A percentile compares a stretch with the other conserved stretches of the same genome.
Evolutionary conservation across 2,888 invertebrate species (phyloP).

Genomic region (Glyphotaelius pellucidus): DNA sequence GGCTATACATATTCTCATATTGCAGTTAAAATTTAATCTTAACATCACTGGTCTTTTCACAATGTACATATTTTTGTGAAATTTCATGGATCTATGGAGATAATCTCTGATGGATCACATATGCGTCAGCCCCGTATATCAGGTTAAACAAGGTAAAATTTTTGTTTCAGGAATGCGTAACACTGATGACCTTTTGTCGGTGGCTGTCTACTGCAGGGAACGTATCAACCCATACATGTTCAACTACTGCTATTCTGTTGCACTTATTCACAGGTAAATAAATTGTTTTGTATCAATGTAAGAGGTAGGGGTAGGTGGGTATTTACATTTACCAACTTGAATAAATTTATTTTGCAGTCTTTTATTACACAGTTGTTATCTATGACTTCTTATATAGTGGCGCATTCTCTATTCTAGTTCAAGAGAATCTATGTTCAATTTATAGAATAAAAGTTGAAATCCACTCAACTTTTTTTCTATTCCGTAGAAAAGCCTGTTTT

Average conservation of each 20-base stretch:
- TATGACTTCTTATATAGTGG: neutral
- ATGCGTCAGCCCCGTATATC: too few species aligned
- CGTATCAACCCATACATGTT: slow-evolving; percentile 86
- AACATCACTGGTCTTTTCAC: too few species aligned
- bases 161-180: slow-evolving; percentile 80
- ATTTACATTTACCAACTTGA: neutral
- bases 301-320: neutral
- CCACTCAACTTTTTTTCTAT: too few species aligned
- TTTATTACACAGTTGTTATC: neutral
- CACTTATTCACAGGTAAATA: slow-evolving; percentile 80
- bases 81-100: too few species aligned
- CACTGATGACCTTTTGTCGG: slow-evolving; percentile 83
- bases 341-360: neutral
- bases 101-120: too few species aligned
- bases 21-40: slow-evolving; percentile 5
- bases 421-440: too few species aligned
- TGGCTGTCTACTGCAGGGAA: slow-evolving; percentile 83
- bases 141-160: neutral
- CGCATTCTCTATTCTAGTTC: too few species aligned
- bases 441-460: too few species aligned
- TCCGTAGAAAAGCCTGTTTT: too few species aligned
- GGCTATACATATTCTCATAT: neutral
- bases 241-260: slow-evolving; percentile 86
- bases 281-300: neutral
- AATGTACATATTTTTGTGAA: too few species aligned